A percentile compares a stretch with the other conserved stretches of the same genome.
These are phyloP conservation scores for Salvelinus sp. DNA, from an alignment of 2,113 vertebrate genomes.

Conservation along the genomic window DNA sequence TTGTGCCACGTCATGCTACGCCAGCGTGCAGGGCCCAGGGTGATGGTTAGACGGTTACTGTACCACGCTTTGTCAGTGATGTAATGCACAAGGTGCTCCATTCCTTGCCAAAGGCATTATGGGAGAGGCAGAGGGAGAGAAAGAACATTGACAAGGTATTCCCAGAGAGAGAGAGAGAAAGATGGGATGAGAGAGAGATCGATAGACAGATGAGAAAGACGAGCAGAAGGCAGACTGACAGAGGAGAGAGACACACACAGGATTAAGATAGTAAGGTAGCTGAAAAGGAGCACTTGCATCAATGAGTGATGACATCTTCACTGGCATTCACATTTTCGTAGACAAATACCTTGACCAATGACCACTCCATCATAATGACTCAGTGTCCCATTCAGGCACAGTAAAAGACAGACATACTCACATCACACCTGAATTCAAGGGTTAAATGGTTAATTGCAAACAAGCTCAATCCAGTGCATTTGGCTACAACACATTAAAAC, in stretches of 20 bases:
- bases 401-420: background rate
- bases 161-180: conserved; percentile 59
- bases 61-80: conserved; percentile 98
- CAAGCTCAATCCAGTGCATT: too few relatives aligned
- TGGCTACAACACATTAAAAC: too few relatives aligned
- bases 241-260: background rate
- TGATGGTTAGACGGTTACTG: conserved; percentile 75
- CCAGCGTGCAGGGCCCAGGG: background rate
- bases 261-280: too few relatives aligned
- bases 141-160: conserved; percentile 74
- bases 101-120: conserved; percentile 89
- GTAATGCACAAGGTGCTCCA: conserved; percentile 97
- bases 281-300: too few relatives aligned
- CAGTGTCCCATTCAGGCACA: background rate
- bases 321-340: too few relatives aligned
- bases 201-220: too few relatives aligned
- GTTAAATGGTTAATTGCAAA: too few relatives aligned
- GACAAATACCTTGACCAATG: too few relatives aligned
- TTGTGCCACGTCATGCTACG: background rate
- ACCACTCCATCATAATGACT: too few relatives aligned
- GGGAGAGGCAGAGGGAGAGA: conserved; percentile 82
- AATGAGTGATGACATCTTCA: too few relatives aligned
- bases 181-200: conserved; percentile 16
- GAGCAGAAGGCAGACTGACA: background rate
- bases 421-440: too few relatives aligned